These are phyloP conservation scores for Scaptomyza parva DNA, from an alignment of 2,888 invertebrate species.

Conservation along the genomic window DNA sequence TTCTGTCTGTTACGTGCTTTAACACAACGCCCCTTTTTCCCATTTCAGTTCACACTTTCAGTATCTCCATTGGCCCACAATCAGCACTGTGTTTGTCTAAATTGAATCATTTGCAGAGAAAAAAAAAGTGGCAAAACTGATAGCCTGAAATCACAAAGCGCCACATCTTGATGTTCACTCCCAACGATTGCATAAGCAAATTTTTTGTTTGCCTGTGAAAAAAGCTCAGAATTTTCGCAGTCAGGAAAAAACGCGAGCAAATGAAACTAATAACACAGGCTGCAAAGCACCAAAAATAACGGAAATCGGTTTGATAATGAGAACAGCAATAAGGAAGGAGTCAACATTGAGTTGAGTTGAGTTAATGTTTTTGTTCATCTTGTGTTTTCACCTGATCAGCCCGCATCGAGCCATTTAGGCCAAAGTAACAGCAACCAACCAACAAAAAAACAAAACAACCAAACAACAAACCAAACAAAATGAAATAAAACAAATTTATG, in stretches of 20 bases:
- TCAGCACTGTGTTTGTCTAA: background rate
- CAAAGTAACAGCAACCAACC: constrained; percentile 50
- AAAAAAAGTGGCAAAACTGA: background rate
- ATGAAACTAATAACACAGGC: constrained; percentile 56
- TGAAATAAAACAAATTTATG: constrained; percentile 70
- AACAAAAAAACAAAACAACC: constrained; percentile 46
- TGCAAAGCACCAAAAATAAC: constrained; percentile 18
- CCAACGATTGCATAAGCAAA: constrained; percentile 6
- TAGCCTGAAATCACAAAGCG: constrained; percentile 5
- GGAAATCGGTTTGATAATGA: constrained; percentile 21
- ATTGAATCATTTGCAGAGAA: constrained; percentile 11
- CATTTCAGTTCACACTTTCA: background rate
- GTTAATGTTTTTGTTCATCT: constrained; percentile 9
- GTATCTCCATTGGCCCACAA: background rate
- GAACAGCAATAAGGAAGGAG: constrained; percentile 10
- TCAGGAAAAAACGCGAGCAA: constrained; percentile 21
- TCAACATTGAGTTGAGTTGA: constrained; percentile 12
- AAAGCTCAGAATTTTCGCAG: background rate
- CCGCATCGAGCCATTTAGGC: constrained; percentile 77
- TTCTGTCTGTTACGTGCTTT: no score
- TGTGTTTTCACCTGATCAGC: constrained; percentile 82
- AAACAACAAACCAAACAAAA: constrained; percentile 36
- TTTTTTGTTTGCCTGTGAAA: constrained; percentile 1
- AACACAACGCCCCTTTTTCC: no score
- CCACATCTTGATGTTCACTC: constrained; percentile 1